Base-by-base conservation (phyloP, 2,888 invertebrate species). In the Crematogaster levior region DNA sequence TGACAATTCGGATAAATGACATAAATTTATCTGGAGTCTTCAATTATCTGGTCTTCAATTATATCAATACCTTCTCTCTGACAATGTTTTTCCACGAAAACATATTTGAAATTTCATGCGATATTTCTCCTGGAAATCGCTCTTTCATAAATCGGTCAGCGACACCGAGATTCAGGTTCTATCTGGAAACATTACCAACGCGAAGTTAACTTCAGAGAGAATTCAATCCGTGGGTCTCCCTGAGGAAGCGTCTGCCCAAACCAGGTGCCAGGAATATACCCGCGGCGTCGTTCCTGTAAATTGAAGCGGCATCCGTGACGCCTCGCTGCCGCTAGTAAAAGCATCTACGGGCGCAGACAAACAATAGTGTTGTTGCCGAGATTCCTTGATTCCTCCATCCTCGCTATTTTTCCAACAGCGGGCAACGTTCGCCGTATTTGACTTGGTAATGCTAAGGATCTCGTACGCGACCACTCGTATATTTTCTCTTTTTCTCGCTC, bases 401-500 rank as follows among this genome's bases (percentile, higher is more conserved):
- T 89, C 90, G 92, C 88, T 84, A 91, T 92, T 92, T 93, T 92
- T 91, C 90, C 90, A 88, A 74, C 88, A 89, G n/a, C 87, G 89
- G 88, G 86, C 91, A 90, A 90, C 89, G 90, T 88, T 91, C 90
- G 77, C 83, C 65, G 88, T 90, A 94, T 93, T 94, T 94, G 94
- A 94, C 93, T 94, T 94, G 94, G 93, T 94, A 94, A 94, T 94
- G 90, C 89, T 85, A 87, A 92, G 91, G 92, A 85, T 89, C 91
- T 90, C 81, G 84, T 88, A 88, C 89, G n/a, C n/a, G 85, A 84
- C 84, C 87, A 85, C 87, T 87, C 80, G 79, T 43, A 51, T 83
- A 51, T 83, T 77, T 81, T 75, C 72, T 82, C 46, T 66, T 60
- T 79, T 56, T 48, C 65, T 63, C 72, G 65, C 79, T 70, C 84